Conservation (phyloP, 1,140 invertebrate genomes). For the Diorhabda elongata region DNA sequence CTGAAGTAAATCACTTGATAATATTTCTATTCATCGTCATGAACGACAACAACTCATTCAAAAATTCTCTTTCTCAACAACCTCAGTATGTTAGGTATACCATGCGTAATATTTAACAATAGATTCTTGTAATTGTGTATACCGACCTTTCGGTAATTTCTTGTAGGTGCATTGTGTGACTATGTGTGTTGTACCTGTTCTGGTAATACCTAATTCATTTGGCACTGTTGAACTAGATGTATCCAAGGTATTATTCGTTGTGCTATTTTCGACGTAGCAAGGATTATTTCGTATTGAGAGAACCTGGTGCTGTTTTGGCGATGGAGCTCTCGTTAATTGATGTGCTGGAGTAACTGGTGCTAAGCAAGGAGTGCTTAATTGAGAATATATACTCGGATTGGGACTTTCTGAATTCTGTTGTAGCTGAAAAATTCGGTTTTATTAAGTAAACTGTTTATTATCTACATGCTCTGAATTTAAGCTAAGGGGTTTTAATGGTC, state of each 20-base stretch:
- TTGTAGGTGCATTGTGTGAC: neutral
- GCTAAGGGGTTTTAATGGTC: too few species aligned
- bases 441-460: too few species aligned
- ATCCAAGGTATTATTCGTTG: constrained; percentile 22
- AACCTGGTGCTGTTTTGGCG: constrained; percentile 17
- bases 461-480: too few species aligned
- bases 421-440: constrained; percentile 12
- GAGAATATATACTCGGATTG: constrained; percentile 13
- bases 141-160: neutral
- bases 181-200: constrained; percentile 11
- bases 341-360: constrained; percentile 13
- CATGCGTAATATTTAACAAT: too few species aligned
- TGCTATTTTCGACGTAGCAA: constrained; percentile 29
- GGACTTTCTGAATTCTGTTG: constrained; percentile 23
- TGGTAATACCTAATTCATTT: constrained; percentile 17
- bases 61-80: too few species aligned
- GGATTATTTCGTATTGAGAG: constrained; percentile 33
- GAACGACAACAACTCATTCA: too few species aligned
- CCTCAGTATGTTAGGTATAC: too few species aligned
- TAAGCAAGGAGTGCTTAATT: neutral
- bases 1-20: too few species aligned
- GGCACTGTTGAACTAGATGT: constrained; percentile 18
- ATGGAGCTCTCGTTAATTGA: neutral
- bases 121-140: neutral
- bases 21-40: too few species aligned